Percentiles rank a stretch among this genome's conserved stretches.
phyloP scores from a whole-genome alignment of 2,113 vertebrate species.

The Parus major region DNA sequence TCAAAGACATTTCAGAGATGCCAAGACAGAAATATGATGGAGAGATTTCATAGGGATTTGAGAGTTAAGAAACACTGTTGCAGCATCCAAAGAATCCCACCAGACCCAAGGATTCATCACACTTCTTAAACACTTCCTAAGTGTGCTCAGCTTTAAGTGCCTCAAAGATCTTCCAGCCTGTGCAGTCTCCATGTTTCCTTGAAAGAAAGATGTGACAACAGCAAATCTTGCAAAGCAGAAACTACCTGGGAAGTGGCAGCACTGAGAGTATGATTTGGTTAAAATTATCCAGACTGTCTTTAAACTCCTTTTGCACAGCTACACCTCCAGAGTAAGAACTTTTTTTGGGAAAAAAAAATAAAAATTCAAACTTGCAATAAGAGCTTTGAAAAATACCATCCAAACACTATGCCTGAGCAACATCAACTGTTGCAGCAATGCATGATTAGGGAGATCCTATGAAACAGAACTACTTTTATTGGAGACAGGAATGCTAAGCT shows the following conservation, averaged over 20 bases:
- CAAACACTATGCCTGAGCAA: background rate
- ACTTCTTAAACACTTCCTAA: background rate
- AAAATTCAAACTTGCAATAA: background rate
- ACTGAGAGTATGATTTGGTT: background rate
- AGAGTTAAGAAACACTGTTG: background rate
- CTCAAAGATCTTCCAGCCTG: background rate
- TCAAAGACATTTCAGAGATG: background rate
- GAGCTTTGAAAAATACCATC: background rate
- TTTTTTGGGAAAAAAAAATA: background rate
- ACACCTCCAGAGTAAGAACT: background rate
- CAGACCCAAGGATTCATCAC: background rate
- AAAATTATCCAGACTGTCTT: background rate
- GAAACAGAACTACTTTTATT: background rate
- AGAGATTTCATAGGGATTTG: background rate
- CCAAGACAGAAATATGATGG: background rate
- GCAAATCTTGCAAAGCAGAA: background rate
- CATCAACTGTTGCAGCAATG: background rate
- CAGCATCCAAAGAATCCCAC: background rate
- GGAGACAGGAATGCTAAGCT: conserved; percentile 24
- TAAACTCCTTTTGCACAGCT: background rate
- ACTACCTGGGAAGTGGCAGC: background rate
- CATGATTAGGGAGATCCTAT: background rate
- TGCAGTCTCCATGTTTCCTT: background rate
- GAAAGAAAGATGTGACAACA: background rate
- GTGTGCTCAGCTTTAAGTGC: background rate